Evolutionary conservation across 2,797 vertebrate species (phyloP), one percentile per base, ranked within the genome.

Genomic region (Mus caroli): DNA sequence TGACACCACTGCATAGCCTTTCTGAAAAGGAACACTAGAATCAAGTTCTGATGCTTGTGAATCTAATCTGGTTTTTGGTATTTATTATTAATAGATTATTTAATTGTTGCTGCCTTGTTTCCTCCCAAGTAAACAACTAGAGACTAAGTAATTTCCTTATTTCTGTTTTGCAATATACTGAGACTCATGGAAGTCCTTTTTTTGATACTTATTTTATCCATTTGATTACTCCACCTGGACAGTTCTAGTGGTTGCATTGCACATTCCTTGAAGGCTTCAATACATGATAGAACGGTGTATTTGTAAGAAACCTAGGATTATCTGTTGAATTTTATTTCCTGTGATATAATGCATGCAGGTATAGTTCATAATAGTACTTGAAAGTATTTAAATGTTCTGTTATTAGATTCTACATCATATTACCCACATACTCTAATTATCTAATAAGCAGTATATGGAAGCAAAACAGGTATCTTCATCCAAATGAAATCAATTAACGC

Each of bases 391-490:
- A 73, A 92, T 31, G 24, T 64, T 83, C 56, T 95, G 26, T 19
- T 77, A 73, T 90, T 95, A 91, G 20, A 91, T 91, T 69, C 8
- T 69, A 88, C 90, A 92, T 89, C 64, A 69, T 86, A 73, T 90
- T 19, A 34, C 80, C 14, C 83, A 86, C 19, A 79, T 58, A 50
- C 5, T 94, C 31, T 43, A 95, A 40, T 75, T 92, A 85, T 40
- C 15, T 17, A 90, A 73, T 50, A 60, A 4, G 0, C 10, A 31
- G 6, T 40, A 31, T 64, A 1, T 43, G 13, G 20, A 78, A 62
- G 1, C 31, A 64, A 37, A 78, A 11, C 58, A 90, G 13, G 52
- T 24, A 6, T 50, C 54, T 73, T 88, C 8, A 26, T 73, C 15
- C 24, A 56, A 73, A 56, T 28, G 9, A 14, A 73, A 73, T 88